phyloP scores from a whole-genome alignment of 1,140 invertebrate species.

The Camponotus floridanus region DNA sequence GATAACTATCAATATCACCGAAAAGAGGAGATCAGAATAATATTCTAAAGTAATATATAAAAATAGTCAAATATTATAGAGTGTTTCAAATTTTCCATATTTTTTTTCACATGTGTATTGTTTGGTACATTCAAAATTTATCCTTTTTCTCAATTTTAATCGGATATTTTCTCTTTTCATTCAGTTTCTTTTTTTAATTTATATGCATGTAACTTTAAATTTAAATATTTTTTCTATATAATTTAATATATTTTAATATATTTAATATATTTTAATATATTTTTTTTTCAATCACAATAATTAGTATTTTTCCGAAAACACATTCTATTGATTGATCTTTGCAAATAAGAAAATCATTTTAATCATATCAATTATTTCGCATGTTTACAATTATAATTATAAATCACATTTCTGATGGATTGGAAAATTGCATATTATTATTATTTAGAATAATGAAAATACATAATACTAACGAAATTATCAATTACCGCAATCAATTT shows the following conservation, averaged over 20 bases:
- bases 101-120: not conserved
- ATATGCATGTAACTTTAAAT: not conserved
- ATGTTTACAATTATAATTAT: slow-evolving; percentile 31
- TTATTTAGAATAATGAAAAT: slow-evolving; percentile 43
- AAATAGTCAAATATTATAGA: not conserved
- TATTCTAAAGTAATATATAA: not conserved
- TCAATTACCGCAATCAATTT: slow-evolving; percentile 45
- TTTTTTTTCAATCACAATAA: not conserved
- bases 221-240: too few relatives aligned
- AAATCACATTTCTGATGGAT: not conserved
- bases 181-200: slow-evolving; percentile 5
- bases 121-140: not conserved
- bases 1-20: slow-evolving; percentile 27
- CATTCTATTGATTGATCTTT: slow-evolving; percentile 21
- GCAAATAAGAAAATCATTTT: slow-evolving; percentile 2
- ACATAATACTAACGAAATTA: slow-evolving; percentile 21
- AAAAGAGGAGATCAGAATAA: slow-evolving; percentile 24
- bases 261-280: too few relatives aligned
- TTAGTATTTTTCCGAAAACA: slow-evolving; percentile 9
- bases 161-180: not conserved
- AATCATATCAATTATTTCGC: slow-evolving; percentile 3
- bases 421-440: slow-evolving; percentile 40
- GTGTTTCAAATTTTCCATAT: not conserved
- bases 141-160: slow-evolving; percentile 5
- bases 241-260: too few relatives aligned